These are phyloP conservation scores for Dasyornis broadbenti DNA, from an alignment of 2,113 vertebrate species.

Conservation along the genomic window DNA sequence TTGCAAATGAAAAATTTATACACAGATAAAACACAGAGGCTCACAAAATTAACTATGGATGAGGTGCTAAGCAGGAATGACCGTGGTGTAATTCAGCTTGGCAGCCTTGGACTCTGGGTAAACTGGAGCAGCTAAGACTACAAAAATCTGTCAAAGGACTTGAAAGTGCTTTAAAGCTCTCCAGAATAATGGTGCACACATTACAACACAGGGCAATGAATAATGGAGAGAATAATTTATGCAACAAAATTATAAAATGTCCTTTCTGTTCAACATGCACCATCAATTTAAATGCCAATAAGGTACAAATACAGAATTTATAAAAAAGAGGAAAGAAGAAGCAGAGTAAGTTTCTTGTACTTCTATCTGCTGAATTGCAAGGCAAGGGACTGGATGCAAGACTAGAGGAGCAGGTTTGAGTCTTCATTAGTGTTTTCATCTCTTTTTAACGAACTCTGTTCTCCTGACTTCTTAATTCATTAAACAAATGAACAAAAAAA, in stretches of 20 bases:
- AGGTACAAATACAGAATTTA: background rate
- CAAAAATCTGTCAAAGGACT: background rate
- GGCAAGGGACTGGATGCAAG: background rate
- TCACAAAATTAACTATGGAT: constrained; percentile 43
- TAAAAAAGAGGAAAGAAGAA: background rate
- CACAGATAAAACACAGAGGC: background rate
- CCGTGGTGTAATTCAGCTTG: background rate
- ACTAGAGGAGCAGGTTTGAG: background rate
- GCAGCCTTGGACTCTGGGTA: background rate
- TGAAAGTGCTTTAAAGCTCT: constrained; percentile 5
- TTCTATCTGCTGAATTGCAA: background rate
- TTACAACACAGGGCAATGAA: background rate
- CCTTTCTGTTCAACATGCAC: background rate
- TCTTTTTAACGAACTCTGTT: background rate
- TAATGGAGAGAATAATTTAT: background rate
- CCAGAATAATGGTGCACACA: background rate
- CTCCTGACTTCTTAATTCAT: background rate
- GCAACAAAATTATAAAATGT: background rate
- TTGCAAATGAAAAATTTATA: constrained; percentile 46
- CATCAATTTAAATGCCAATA: background rate
- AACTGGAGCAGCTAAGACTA: background rate
- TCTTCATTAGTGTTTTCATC: background rate
- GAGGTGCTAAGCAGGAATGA: constrained; percentile 11
- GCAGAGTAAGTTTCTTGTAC: background rate
- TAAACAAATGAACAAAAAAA: background rate